A percentile compares a stretch with the other conserved stretches of the same genome.
Conservation (phyloP, 2,113 vertebrate genomes). For the Eubucco bourcierii region DNA sequence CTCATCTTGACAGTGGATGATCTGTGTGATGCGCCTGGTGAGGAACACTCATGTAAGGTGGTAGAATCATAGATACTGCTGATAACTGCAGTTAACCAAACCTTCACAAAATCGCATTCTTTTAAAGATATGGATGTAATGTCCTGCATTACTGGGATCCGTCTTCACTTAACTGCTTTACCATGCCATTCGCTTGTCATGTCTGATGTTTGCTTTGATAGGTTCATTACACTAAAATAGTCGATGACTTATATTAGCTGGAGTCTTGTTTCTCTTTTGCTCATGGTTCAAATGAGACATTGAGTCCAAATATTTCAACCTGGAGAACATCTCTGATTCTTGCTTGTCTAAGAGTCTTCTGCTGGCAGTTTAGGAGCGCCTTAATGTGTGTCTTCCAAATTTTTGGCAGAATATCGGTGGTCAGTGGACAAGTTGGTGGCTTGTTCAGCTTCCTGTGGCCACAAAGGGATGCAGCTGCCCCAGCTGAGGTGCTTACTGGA, state of each 20-base stretch:
- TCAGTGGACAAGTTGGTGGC: conserved; percentile 71
- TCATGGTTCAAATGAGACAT: not conserved
- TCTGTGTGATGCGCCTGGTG: not conserved
- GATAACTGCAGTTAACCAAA: not conserved
- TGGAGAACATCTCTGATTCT: not conserved
- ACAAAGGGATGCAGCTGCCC: conserved; percentile 75
- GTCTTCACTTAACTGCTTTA: not conserved
- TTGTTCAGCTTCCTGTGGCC: conserved; percentile 80
- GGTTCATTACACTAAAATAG: not conserved
- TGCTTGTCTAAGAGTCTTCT: not conserved
- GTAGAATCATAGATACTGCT: not conserved
- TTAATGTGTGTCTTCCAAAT: not conserved
- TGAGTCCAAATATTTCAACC: not conserved
- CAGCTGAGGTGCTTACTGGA: conserved; percentile 79
- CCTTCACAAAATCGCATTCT: not conserved
- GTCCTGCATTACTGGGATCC: not conserved
- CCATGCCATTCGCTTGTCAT: not conserved
- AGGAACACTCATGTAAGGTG: not conserved
- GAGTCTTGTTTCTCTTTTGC: not conserved
- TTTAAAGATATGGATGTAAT: not conserved
- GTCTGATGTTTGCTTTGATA: not conserved
- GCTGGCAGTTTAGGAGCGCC: not conserved
- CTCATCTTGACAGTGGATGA: not conserved
- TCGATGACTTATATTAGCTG: not conserved
- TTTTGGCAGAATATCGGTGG: conserved; percentile 76